Evolutionary conservation across 1,140 invertebrate genomes (phyloP), one percentile per base, ranked within the genome.

Genomic region (Ylistrum balloti): DNA sequence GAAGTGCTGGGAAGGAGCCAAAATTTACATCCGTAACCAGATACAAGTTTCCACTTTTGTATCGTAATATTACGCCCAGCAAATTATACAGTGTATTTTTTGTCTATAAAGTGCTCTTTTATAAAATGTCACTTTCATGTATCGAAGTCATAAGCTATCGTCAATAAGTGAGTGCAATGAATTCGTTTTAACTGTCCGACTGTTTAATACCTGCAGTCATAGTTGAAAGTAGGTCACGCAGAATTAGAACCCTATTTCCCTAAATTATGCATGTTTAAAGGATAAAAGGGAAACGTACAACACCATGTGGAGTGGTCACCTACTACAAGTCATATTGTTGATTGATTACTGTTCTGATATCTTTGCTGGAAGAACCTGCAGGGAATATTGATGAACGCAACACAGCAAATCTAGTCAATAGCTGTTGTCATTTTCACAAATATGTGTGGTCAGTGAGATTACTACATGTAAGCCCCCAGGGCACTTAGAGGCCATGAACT

Each of bases 391-490:
- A 74, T 28, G n/a, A 11, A n/a, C 2, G 56, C 35, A 74, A n/a
- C 22, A 74, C 9, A n/a, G 13, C 35, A 48, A 48, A 20, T 17
- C 45, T 48, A 20, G 56, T 74, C 56, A 74, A 74, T 74, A 74
- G 56, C 56, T 74, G 56, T 74, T 74, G 56, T 74, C 56, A 74
- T 74, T 74, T 74, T 74, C 56, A 74, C 56, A 74, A 74, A 74
- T 74, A 74, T 74, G 56, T 17, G 41, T 74, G 56, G 56, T 74
- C 56, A 74, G 56, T 74, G 56, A 74, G 56, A 74, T 74, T 74
- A 74, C 56, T 28, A 0, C 56, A 28, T 74, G 56, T 74, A 28
- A 28, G 45, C n/a, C 56, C n/a, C 28, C 22, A 17, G 56, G 56
- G 56, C 56, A 74, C 56, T 74, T 28, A 17, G 56, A 74, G 56